Conservation (phyloP, 30 jellyfish, hydroid and myxozoan genomes). For the Aurelia coerulea region DNA sequence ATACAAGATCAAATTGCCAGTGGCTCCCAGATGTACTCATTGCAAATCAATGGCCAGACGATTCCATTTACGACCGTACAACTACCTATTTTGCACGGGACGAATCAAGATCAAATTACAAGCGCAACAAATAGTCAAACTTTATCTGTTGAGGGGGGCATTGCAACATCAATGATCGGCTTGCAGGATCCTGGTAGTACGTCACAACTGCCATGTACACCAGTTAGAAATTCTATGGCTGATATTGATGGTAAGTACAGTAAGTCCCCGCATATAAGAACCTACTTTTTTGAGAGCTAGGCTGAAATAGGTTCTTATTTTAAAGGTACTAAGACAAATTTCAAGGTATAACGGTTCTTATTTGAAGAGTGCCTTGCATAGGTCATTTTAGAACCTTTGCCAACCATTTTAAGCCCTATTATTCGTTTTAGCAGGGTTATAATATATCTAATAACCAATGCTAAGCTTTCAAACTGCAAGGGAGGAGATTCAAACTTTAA, state of each 20-base stretch:
- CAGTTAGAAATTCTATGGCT: conserved; percentile 5
- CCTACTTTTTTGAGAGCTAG: too few relatives aligned
- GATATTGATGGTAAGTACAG: conserved; percentile 22
- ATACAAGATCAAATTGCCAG: conserved; percentile 59
- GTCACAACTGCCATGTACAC: conserved; percentile 32
- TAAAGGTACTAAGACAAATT: too few relatives aligned
- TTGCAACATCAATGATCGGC: background rate
- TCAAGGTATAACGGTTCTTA: too few relatives aligned
- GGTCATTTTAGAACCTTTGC: too few relatives aligned
- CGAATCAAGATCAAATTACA: conserved; percentile 12
- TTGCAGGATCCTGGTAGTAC: conserved; percentile 4
- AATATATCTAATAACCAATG: too few relatives aligned
- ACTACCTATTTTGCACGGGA: conserved; percentile 61
- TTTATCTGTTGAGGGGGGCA: background rate
- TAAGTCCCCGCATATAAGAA: too few relatives aligned
- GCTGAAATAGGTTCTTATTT: too few relatives aligned
- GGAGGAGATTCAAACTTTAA: too few relatives aligned
- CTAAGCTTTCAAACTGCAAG: too few relatives aligned
- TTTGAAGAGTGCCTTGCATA: too few relatives aligned
- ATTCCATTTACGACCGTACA: conserved; percentile 89
- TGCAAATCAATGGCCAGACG: conserved; percentile 85
- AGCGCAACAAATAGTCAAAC: background rate
- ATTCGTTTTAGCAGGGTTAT: too few relatives aligned
- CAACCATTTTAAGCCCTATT: too few relatives aligned
- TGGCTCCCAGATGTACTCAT: conserved; percentile 89